These are phyloP conservation scores for Diogma glabrata DNA, from an alignment of 2,888 invertebrate genomes.

Conservation along the genomic window DNA sequence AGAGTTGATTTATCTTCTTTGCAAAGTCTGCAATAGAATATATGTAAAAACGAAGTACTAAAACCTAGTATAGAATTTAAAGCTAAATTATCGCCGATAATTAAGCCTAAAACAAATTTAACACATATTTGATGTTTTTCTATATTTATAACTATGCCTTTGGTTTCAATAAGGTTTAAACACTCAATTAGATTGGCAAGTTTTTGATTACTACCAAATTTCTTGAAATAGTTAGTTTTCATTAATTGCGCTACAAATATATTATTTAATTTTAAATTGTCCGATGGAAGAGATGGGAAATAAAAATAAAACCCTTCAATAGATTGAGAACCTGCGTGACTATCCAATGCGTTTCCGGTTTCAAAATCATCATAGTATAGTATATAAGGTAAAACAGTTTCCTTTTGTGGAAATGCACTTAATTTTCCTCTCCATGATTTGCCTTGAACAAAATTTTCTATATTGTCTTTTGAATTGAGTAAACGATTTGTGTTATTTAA, in stretches of 20 bases:
- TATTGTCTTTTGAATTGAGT: neutral
- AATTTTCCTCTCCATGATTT: neutral
- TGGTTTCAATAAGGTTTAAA: neutral
- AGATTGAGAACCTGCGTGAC: neutral
- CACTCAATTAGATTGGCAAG: neutral
- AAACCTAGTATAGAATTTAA: neutral
- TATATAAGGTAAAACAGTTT: neutral
- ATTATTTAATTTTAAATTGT: neutral
- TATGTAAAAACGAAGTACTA: neutral
- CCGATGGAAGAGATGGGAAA: neutral
- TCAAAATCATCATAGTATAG: slow-evolving; percentile 1
- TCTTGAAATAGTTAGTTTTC: neutral
- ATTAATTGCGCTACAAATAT: neutral
- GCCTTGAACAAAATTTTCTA: slow-evolving; percentile 1
- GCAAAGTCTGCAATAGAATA: neutral
- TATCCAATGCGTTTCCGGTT: neutral
- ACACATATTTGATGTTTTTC: neutral
- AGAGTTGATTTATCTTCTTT: neutral
- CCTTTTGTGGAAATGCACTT: neutral
- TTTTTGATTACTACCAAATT: neutral
- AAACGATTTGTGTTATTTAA: neutral
- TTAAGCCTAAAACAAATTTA: neutral
- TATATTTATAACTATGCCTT: neutral
- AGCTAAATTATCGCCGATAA: neutral
- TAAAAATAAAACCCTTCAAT: neutral